phyloP scores from a whole-genome alignment of 1,140 invertebrate genomes.

The Drosophila cardini region DNA sequence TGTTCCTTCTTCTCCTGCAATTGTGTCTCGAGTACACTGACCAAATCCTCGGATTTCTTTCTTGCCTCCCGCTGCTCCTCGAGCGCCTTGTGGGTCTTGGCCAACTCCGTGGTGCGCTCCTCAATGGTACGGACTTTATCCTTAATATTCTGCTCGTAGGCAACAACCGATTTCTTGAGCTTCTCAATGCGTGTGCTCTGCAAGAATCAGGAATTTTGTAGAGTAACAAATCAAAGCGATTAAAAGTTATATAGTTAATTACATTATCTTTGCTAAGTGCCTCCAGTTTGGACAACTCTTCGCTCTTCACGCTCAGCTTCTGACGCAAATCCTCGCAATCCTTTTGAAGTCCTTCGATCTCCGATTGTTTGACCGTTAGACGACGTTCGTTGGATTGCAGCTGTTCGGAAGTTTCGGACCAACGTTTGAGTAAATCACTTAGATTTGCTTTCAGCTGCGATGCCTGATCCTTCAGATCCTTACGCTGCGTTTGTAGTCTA shows the following conservation, averaged over 20 bases:
- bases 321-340: constrained; percentile 64
- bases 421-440: constrained; percentile 72
- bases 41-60: constrained; percentile 76
- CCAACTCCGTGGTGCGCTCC: constrained; percentile 69
- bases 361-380: constrained; percentile 66
- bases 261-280: constrained; percentile 72
- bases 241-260: neutral
- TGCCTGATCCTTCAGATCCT: constrained; percentile 75
- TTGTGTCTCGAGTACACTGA: constrained; percentile 75
- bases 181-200: constrained; percentile 77
- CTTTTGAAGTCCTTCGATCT: constrained; percentile 60
- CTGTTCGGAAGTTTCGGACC: constrained; percentile 68
- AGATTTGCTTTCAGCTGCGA: constrained; percentile 70
- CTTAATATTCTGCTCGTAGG: constrained; percentile 76
- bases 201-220: neutral
- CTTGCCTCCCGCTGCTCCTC: constrained; percentile 77
- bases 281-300: constrained; percentile 68
- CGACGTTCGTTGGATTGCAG: constrained; percentile 73
- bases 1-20: constrained; percentile 78
- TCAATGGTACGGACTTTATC: constrained; percentile 75
- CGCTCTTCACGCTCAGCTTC: constrained; percentile 55
- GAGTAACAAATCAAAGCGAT: neutral
- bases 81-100: constrained; percentile 68
- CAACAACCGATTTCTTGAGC: constrained; percentile 71
- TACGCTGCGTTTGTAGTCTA: constrained; percentile 75